A percentile compares a stretch with the other conserved stretches of the same genome.
phyloP scores from a whole-genome alignment of 2,797 vertebrate species.

The Petrocephalus sullivani region DNA sequence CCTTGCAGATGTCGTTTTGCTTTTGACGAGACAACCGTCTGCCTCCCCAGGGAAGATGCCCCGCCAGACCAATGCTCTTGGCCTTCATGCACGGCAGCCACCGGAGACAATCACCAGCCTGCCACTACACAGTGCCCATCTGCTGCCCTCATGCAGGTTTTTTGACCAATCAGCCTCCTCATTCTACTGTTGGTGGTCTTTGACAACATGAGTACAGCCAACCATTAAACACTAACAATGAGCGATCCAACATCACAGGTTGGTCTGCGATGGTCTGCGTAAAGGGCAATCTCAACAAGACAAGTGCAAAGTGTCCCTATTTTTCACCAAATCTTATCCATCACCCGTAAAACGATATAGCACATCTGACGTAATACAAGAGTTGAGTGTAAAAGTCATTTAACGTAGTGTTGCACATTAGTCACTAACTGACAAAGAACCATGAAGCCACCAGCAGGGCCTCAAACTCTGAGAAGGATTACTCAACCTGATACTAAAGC shows the following conservation, averaged over 20 bases:
- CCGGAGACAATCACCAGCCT: constrained; percentile 30
- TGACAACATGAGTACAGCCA: not conserved
- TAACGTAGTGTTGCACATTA: not conserved
- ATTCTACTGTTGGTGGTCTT: not conserved
- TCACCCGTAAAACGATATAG: not conserved
- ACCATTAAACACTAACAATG: not conserved
- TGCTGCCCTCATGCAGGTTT: not conserved
- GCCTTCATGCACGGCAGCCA: constrained; percentile 29
- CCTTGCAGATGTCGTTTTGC: constrained; percentile 24
- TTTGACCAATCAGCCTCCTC: constrained; percentile 26
- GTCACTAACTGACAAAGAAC: not conserved
- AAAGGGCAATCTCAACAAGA: not conserved
- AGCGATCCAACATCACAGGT: not conserved
- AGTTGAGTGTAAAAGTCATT: not conserved
- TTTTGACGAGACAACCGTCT: constrained; percentile 29
- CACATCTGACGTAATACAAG: not conserved
- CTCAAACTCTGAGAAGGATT: not conserved
- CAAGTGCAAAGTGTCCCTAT: not conserved
- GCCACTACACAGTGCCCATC: constrained; percentile 27
- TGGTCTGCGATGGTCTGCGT: not conserved
- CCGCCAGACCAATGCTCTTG: constrained; percentile 31
- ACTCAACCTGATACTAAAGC: not conserved
- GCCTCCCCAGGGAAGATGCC: constrained; percentile 32
- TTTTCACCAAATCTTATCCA: not conserved
- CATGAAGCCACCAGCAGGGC: not conserved